These are phyloP conservation scores for Rhinophrynus dorsalis DNA, from an alignment of 2,797 vertebrate genomes.

Conservation along the genomic window DNA sequence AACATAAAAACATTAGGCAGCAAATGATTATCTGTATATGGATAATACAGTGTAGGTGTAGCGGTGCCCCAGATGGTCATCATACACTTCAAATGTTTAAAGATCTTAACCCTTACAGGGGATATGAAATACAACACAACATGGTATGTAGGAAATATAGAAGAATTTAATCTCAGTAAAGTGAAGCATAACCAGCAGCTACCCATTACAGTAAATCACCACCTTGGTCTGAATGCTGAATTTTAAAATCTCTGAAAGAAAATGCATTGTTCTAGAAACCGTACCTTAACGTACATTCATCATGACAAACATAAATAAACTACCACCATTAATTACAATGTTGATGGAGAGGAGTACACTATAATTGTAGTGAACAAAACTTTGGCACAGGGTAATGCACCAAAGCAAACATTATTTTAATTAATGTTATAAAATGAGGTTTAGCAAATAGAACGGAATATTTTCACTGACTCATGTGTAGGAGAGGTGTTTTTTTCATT, in stretches of 20 bases:
- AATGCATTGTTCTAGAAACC: slow-evolving; percentile 6
- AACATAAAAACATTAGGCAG: too few relatives aligned
- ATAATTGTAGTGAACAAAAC: slow-evolving; percentile 22
- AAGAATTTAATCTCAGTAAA: too few relatives aligned
- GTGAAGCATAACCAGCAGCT: too few relatives aligned
- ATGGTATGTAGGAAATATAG: too few relatives aligned
- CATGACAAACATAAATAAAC: slow-evolving; percentile 28
- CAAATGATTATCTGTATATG: too few relatives aligned
- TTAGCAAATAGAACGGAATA: slow-evolving; percentile 8
- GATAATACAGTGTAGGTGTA: too few relatives aligned
- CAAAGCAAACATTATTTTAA: slow-evolving; percentile 46
- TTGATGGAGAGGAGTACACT: slow-evolving; percentile 25
- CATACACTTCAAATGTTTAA: too few relatives aligned
- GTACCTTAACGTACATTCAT: slow-evolving; percentile 22
- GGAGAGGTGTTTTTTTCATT: slow-evolving; percentile 4
- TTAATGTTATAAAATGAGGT: slow-evolving; percentile 34
- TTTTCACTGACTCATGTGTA: slow-evolving; percentile 15
- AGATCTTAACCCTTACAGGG: too few relatives aligned
- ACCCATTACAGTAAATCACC: too few relatives aligned
- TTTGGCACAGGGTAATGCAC: slow-evolving; percentile 4
- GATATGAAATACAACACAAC: too few relatives aligned
- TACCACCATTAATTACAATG: slow-evolving; percentile 32
- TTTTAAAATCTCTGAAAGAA: background rate
- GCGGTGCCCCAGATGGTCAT: too few relatives aligned
- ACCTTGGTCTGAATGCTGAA: too few relatives aligned